Evolutionary conservation across 1,140 invertebrate genomes (phyloP).

Genomic region (Tenebrio molitor): DNA sequence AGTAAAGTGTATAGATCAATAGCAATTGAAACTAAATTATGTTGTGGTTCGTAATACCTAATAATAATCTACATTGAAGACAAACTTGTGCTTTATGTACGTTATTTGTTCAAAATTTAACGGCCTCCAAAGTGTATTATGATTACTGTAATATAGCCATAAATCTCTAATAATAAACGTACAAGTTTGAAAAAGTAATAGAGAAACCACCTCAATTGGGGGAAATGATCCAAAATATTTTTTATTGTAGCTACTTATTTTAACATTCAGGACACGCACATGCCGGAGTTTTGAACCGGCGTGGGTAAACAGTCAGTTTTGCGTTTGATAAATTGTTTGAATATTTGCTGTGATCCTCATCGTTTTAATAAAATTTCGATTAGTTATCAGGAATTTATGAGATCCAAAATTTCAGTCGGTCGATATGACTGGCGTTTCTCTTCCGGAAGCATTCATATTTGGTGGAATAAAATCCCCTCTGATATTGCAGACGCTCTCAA

Average conservation of each 20-base stretch:
- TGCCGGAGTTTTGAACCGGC: background rate
- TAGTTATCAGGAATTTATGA: background rate
- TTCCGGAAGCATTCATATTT: background rate
- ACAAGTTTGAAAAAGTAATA: background rate
- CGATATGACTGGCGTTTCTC: no score
- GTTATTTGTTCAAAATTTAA: no score
- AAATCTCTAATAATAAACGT: background rate
- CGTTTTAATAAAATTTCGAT: background rate
- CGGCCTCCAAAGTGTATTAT: no score
- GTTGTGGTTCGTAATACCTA: no score
- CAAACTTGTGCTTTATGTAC: no score
- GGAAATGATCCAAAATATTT: background rate
- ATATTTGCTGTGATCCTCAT: background rate
- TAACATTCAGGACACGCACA: background rate
- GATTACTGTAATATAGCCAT: no score
- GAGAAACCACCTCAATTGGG: background rate
- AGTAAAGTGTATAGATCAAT: no score
- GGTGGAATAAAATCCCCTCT: conserved; percentile 2
- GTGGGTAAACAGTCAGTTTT: background rate
- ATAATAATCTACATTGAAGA: no score
- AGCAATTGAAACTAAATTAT: no score
- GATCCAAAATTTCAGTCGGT: no score
- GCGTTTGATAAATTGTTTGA: background rate
- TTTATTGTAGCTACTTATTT: background rate
- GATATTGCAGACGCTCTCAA: conserved; percentile 80